A percentile compares a stretch with the other conserved stretches of the same genome.
Conservation (phyloP, 2,113 vertebrate species). For the Myiozetetes cayanensis region DNA sequence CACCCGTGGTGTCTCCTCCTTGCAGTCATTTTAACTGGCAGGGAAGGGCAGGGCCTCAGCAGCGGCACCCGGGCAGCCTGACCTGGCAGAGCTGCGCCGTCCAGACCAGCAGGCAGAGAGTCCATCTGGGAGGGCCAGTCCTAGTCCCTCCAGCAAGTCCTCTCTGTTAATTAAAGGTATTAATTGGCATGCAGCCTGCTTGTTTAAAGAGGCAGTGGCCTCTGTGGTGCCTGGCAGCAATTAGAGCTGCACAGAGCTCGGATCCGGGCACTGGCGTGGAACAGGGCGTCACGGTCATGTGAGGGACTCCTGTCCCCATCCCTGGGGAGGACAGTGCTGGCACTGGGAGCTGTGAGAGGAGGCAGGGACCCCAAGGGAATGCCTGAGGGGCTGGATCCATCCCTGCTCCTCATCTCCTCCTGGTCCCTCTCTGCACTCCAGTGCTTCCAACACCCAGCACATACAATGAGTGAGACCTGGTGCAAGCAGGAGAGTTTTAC, state of each 20-base stretch:
- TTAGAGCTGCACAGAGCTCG: background rate
- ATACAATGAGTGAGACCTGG: rapidly evolving
- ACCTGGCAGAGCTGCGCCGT: background rate
- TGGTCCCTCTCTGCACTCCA: background rate
- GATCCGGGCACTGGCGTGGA: rapidly evolving
- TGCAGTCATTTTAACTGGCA: background rate
- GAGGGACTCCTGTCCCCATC: background rate
- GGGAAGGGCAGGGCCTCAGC: background rate
- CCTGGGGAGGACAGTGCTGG: rapidly evolving
- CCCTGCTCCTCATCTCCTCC: background rate
- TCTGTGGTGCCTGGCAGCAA: background rate
- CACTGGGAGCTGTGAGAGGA: background rate
- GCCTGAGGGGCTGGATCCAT: background rate
- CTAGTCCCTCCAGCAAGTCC: background rate
- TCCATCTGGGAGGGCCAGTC: constrained; percentile 16
- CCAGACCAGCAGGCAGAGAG: background rate
- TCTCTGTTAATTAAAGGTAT: constrained; percentile 42
- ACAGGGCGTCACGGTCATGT: rapidly evolving
- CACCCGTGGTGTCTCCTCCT: background rate
- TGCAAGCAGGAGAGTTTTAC: background rate
- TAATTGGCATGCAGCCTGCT: constrained; percentile 42
- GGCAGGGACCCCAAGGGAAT: rapidly evolving
- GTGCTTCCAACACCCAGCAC: rapidly evolving
- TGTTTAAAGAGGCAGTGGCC: background rate
- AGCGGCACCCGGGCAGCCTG: background rate